A percentile compares a stretch with the other conserved stretches of the same genome.
Evolutionary conservation across 2,113 vertebrate genomes (phyloP).

Genomic region (Psilopsiagon aymara): DNA sequence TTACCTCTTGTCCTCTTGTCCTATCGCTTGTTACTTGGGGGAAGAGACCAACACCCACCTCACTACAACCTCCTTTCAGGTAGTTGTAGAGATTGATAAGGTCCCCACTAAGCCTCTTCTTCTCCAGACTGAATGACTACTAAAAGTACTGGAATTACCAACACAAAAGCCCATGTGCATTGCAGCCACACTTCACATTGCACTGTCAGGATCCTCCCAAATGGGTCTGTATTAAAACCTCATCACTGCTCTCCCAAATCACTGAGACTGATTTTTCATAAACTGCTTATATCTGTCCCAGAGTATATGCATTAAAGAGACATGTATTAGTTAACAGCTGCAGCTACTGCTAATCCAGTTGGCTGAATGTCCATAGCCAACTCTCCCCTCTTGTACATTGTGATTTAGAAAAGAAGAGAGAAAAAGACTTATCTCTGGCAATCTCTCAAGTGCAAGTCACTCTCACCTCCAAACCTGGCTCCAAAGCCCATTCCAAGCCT

Average conservation of each 20-base stretch:
- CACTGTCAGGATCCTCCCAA: not conserved
- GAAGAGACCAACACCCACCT: not conserved
- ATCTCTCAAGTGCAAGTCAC: slow-evolving; percentile 37
- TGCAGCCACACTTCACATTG: not conserved
- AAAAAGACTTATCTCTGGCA: slow-evolving; percentile 66
- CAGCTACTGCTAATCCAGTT: not conserved
- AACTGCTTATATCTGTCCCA: not conserved
- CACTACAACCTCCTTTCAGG: not conserved
- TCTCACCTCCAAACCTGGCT: not conserved
- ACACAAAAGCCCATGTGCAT: not conserved
- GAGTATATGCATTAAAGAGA: not conserved
- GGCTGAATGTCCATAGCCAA: not conserved
- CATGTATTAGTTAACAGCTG: slow-evolving; percentile 22
- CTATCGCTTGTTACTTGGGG: not conserved
- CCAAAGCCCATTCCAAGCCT: slow-evolving; percentile 36
- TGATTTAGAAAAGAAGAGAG: slow-evolving; percentile 27
- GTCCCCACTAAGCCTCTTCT: not conserved
- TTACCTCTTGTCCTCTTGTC: not conserved
- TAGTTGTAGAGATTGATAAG: not conserved
- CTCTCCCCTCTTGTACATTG: not conserved
- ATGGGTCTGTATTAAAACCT: not conserved
- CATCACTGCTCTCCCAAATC: not conserved
- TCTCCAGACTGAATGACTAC: not conserved
- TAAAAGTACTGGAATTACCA: not conserved
- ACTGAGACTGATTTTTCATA: not conserved